Base-by-base conservation (phyloP, 2,888 invertebrate species). In the Anthrax anthrax region DNA sequence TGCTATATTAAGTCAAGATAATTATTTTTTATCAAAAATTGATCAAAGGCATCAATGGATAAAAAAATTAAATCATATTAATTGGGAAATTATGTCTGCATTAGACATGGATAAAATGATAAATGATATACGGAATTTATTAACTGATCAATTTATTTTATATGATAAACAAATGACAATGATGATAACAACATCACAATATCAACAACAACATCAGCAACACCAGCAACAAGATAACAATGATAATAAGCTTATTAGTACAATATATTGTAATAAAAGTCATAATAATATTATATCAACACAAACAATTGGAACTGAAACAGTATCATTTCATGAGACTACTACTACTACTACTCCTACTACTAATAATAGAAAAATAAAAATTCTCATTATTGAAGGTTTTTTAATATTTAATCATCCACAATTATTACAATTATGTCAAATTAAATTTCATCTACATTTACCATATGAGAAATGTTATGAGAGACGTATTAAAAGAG, bases 21-120 rank as follows among this genome's bases (percentile, higher is more conserved):
- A 76, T 52, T 90, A 86, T 62, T 89, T 84, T 63, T 71, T 76
- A 44, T 75, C 77, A 0, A 72, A 75, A 32, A 74, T 80, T 53
- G 79, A 81, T 60, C 72, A 78, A 1, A 68, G 76, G 1, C 86
- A 87, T 57, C 64, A 72, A 6, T 72, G 68, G 56, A 74, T 82
- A 37, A 71, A 73, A 1, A 74, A 75, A 39, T 55, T 87, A n/a
- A 75, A 77, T 44, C 84, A 83, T 55, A 76, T 81, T 19, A 85
- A 88, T 62, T 88, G 82, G 67, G 88, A 89, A 55, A 64, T 84
- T 0, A 58, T 86, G 8, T 72, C 76, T 0, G 73, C 84, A 10
- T 57, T 88, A 36, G 81, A 89, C 58, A 85, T 86, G 81, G 70
- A 74, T 1, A 71, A 68, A 54, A 82, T 88, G 82, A 61, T 75